phyloP scores from a whole-genome alignment of 2,888 invertebrate genomes.

The Agriopis marginaria region DNA sequence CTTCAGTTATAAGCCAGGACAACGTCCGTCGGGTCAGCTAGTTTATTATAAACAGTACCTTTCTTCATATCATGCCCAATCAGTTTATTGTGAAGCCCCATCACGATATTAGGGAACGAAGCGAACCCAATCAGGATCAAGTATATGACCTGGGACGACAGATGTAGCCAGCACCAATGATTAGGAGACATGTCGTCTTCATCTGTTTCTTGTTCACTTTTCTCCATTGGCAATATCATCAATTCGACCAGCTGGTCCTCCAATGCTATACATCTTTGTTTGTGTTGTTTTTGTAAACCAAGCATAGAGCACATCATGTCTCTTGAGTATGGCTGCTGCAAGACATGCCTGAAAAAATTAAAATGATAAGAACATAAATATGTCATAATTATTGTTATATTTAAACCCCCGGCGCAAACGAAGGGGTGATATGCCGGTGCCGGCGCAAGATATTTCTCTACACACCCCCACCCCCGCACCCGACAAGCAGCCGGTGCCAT shows the following conservation, averaged over 20 bases:
- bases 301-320: conserved; percentile 99
- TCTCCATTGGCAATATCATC: conserved; percentile 96
- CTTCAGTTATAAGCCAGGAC: no score
- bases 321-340: conserved; percentile 97
- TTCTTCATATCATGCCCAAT: conserved; percentile 93
- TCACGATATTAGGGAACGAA: conserved; percentile 96
- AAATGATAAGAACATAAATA: no score
- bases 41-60: conserved; percentile 61
- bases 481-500: no score
- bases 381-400: no score
- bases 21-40: no score
- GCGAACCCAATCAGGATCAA: conserved; percentile 98
- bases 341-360: conserved; percentile 88
- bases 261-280: conserved; percentile 94
- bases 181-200: conserved; percentile 88
- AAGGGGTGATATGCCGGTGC: no score
- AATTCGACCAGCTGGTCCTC: conserved; percentile 97
- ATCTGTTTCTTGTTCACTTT: conserved; percentile 90
- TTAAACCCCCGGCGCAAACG: no score
- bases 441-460: no score
- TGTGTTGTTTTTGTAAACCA: conserved; percentile 96
- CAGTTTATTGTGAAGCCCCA: conserved; percentile 94
- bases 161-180: conserved; percentile 96
- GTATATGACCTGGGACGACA: conserved; percentile 97
- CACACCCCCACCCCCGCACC: no score